Percentiles rank a stretch among this genome's conserved stretches.
These are phyloP conservation scores for Nysson spinosus DNA, from an alignment of 2,888 invertebrate species.

Conservation along the genomic window DNA sequence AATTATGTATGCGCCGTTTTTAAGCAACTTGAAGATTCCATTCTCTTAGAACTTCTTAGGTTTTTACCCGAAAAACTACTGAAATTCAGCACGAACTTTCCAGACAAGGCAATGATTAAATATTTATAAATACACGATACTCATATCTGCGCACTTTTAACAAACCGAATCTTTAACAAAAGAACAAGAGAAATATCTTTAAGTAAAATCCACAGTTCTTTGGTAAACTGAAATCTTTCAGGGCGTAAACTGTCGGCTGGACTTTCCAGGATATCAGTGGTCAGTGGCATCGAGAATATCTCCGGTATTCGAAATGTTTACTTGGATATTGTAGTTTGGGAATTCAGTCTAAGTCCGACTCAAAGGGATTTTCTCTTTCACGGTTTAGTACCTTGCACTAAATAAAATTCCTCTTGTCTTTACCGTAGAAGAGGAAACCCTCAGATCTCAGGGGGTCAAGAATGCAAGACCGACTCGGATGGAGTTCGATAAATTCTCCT, in stretches of 20 bases:
- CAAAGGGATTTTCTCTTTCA: constrained; percentile 48
- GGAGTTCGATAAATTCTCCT: constrained; percentile 10
- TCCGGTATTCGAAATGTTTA: constrained; percentile 35
- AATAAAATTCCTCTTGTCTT: constrained; percentile 53
- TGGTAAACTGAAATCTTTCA: constrained; percentile 13
- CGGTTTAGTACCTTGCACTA: constrained; percentile 33
- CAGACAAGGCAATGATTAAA: too few relatives aligned
- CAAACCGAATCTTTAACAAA: too few relatives aligned
- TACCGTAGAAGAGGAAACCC: constrained; percentile 1
- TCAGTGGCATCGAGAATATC: constrained; percentile 24
- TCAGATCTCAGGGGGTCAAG: constrained; percentile 15
- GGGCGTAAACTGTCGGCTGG: constrained; percentile 34
- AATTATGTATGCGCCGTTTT: too few relatives aligned
- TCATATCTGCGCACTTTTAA: too few relatives aligned
- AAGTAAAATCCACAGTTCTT: too few relatives aligned
- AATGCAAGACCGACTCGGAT: constrained; percentile 10
- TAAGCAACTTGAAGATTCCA: too few relatives aligned
- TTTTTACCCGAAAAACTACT: too few relatives aligned
- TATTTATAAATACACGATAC: too few relatives aligned
- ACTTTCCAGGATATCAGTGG: constrained; percentile 15
- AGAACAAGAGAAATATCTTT: too few relatives aligned
- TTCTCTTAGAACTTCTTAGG: too few relatives aligned
- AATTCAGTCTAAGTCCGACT: constrained; percentile 19
- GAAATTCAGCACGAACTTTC: too few relatives aligned
- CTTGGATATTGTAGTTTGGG: constrained; percentile 45